Percentiles rank a stretch among this genome's conserved stretches.
phyloP scores from a whole-genome alignment of 2,888 invertebrate genomes.

The Dioctria rufipes region DNA sequence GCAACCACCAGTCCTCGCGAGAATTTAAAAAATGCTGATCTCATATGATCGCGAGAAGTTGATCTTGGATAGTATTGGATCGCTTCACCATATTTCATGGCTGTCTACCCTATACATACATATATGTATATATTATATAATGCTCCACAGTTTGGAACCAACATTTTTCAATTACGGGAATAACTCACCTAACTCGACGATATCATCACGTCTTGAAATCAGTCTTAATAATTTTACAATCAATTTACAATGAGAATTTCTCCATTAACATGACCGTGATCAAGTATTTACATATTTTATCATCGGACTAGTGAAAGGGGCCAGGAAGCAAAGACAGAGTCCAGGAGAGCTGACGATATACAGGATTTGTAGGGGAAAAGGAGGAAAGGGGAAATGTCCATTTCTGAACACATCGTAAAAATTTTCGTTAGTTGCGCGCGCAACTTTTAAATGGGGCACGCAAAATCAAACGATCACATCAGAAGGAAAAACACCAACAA shows the following conservation, averaged over 20 bases:
- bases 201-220: constrained; percentile 53
- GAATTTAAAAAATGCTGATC: constrained; percentile 52
- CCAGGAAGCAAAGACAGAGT: no score
- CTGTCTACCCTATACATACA: no score
- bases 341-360: no score
- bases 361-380: no score
- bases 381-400: no score
- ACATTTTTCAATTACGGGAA: constrained; percentile 55
- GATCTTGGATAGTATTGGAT: constrained; percentile 29
- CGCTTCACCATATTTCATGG: constrained; percentile 9
- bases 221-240: constrained; percentile 46
- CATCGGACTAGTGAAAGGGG: no score
- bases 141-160: constrained; percentile 24
- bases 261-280: constrained; percentile 58
- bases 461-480: constrained; percentile 5
- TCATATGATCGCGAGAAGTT: constrained; percentile 24
- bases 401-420: not conserved
- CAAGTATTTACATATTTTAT: constrained; percentile 60
- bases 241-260: constrained; percentile 54
- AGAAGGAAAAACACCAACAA: constrained; percentile 1
- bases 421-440: constrained; percentile 31
- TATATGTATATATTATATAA: not conserved
- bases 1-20: constrained; percentile 17
- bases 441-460: constrained; percentile 42
- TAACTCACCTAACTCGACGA: constrained; percentile 52